Evolutionary conservation across 2,797 vertebrate genomes (phyloP), one percentile per base, ranked within the genome.

Genomic region (Manis crassicaudata): DNA sequence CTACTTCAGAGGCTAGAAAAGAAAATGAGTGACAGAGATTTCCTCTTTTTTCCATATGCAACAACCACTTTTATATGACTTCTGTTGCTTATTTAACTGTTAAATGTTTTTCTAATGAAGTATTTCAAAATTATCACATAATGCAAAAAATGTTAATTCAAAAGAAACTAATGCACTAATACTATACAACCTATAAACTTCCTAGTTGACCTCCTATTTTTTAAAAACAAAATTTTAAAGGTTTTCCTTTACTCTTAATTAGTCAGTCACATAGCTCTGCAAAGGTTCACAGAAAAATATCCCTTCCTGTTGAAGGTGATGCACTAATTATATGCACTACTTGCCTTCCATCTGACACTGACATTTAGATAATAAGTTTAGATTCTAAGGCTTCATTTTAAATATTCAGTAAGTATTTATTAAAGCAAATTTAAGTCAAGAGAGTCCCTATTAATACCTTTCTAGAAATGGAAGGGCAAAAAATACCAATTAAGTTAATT

Each of bases 361-460:
- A 62, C 79, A 29, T 84, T 12, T 81, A 58, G 70, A 89, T 80
- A 76, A 29, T 62, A 60, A 56, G 65, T 93, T 92, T 58, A 88
- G 56, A 90, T 40, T 81, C 81, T 37, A 27, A 94, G 82, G 27
- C 88, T 88, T 97, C 52, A 62, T 56, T 95, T 96, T 91, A 92
- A 88, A 90, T 97, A 95, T 83, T 92, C 73, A 93, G 35, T 80
- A 96, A 60, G 29, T 94, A 96, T 89, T 96, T 92, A 95, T 88
- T 94, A 92, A 94, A 95, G 63, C 17, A 88, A 94, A 72, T 85
- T 84, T 88, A 95, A 96, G 54, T 72, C 65, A 95, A 85, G 50
- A 77, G 46, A 95, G 23, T 60, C 67, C 29, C 35, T 60, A 63
- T 94, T 92, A 88, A 94, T 93, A 82, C 72, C 72, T 95, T 79